Base-by-base conservation (phyloP, 2,888 invertebrate genomes). In the Synergus laeviventris region DNA sequence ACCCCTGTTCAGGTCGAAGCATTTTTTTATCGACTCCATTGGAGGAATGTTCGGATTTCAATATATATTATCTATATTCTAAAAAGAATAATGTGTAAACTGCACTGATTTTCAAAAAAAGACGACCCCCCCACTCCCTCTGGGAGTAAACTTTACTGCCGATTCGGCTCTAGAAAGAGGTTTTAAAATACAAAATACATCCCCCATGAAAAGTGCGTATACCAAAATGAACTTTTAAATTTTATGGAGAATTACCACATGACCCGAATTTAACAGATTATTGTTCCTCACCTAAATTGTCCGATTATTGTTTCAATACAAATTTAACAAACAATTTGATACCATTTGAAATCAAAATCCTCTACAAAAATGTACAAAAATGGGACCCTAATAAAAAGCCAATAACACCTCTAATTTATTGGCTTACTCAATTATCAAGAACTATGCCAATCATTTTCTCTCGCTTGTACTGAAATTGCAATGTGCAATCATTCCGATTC, bases 231-330 rank as follows among this genome's bases (percentile, higher is more conserved):
- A 54, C 8, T 45, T 45, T n/a, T 54, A 3, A 9, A 18, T n/a
- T 49, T 49, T 14, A n/a, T 49, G 9, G n/a, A 49, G n/a, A 49
- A 54, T 18, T n/a, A 18, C 9, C 11, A n/a, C 9, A 2, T n/a
- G n/a, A n/a, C 49, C n/a, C n/a, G 8, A 49, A 2, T 49, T 49
- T 9, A 49, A 2, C 1, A 5, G 49, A 8, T 49, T 1, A 49
- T 49, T 49, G 1, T 39, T n/a, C 2, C 2, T n/a, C n/a, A 49
- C n/a, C 8, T 7, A 9, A 5, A 18, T n/a, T 8, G 8, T 1
- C n/a, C n/a, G n/a, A 49, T 1, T 18, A 9, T 2, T 0, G 8
- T 7, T 49, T 8, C 3, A 5, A 0, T 4, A 49, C n/a, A 0
- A 49, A n/a, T n/a, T 24, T 1, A 24, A 24, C 1, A 24, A 24